phyloP scores from a whole-genome alignment of 2,888 invertebrate genomes.

The Microctonus brassicae region DNA sequence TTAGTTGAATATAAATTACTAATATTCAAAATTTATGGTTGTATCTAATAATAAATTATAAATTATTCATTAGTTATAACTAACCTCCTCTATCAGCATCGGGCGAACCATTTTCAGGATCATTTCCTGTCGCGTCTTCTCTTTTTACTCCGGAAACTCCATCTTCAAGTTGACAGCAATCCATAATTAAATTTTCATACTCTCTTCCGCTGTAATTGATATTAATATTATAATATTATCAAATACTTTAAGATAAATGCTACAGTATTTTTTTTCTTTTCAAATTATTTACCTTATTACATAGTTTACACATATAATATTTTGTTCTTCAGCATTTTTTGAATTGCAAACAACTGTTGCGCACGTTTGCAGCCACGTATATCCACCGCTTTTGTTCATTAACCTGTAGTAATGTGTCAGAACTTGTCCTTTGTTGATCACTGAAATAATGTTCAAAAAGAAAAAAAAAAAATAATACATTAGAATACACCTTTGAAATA shows the following conservation, averaged over 20 bases:
- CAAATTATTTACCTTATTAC: conserved; percentile 85
- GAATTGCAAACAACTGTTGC: conserved; percentile 96
- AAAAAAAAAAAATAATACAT: conserved; percentile 56
- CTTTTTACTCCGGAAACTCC: conserved; percentile 85
- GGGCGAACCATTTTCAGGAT: conserved; percentile 90
- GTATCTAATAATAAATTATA: background rate
- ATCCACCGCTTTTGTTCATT: conserved; percentile 97
- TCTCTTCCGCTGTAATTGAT: conserved; percentile 80
- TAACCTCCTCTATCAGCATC: conserved; percentile 83
- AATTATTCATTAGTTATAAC: background rate
- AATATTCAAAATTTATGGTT: too few species aligned
- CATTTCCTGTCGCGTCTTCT: conserved; percentile 82
- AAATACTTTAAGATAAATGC: too few species aligned
- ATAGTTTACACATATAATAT: conserved; percentile 97
- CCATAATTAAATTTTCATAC: conserved; percentile 91
- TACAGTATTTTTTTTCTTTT: background rate
- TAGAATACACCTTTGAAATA: conserved; percentile 33
- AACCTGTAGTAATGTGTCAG: conserved; percentile 95
- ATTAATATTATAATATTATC: background rate
- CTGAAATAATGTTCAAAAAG: conserved; percentile 86
- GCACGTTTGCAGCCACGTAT: conserved; percentile 97
- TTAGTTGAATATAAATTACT: too few species aligned
- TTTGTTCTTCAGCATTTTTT: conserved; percentile 97
- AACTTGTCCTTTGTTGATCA: conserved; percentile 96
- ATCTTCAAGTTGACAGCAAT: conserved; percentile 92